These are phyloP conservation scores for Pecten maximus DNA, from an alignment of 2,888 invertebrate genomes.

Conservation along the genomic window DNA sequence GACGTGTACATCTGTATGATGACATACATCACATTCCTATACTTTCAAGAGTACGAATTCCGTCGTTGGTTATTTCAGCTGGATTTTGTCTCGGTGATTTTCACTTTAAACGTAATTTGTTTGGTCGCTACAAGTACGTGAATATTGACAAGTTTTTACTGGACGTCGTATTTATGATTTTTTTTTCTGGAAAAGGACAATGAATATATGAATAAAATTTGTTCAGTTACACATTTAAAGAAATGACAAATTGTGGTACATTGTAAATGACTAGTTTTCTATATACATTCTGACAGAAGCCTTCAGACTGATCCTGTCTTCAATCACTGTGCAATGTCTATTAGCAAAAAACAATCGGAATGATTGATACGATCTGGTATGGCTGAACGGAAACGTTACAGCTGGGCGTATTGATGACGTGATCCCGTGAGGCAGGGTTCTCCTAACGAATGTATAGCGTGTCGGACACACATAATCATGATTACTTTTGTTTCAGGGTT, in stretches of 20 bases:
- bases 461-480: neutral
- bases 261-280: neutral
- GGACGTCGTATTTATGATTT: neutral
- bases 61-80: too few relatives aligned
- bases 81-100: neutral
- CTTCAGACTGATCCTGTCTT: neutral
- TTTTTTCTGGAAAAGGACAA: neutral
- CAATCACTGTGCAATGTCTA: conserved; percentile 29
- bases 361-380: neutral
- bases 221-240: neutral
- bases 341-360: conserved; percentile 9
- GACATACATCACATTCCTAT: too few relatives aligned
- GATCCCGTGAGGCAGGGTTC: neutral
- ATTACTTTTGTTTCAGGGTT: conserved; percentile 25
- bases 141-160: neutral
- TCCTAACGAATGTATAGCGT: neutral
- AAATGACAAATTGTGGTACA: neutral
- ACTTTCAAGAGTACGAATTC: too few relatives aligned
- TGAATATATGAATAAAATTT: neutral
- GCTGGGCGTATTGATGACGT: neutral
- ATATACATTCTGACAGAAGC: neutral
- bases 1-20: too few relatives aligned
- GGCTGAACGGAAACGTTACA: conserved; percentile 26
- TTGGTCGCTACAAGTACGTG: neutral
- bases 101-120: neutral